These are phyloP conservation scores for Zaprionus ghesquierei DNA, from an alignment of 1,140 invertebrate species.

Conservation along the genomic window DNA sequence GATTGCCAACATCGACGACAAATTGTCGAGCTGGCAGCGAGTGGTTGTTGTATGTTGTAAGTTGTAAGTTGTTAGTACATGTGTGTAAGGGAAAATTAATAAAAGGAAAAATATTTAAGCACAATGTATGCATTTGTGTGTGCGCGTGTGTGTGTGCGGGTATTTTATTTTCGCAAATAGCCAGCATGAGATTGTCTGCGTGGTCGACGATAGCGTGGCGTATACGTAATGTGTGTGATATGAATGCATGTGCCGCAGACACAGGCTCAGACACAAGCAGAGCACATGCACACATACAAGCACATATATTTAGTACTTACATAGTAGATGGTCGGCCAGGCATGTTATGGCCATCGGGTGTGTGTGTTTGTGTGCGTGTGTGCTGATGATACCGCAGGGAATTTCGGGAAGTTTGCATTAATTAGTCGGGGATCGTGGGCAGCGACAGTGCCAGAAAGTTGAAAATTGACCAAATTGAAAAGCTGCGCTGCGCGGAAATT, in stretches of 20 bases:
- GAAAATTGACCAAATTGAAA: slow-evolving; percentile 22
- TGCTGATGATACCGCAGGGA: slow-evolving; percentile 31
- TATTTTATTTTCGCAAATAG: slow-evolving; percentile 33
- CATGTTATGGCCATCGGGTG: slow-evolving; percentile 1
- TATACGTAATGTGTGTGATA: slow-evolving; percentile 56
- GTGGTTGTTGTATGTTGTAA: slow-evolving; percentile 23
- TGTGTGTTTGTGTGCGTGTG: not conserved
- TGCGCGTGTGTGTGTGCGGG: not conserved
- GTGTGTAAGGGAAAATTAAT: slow-evolving; percentile 54
- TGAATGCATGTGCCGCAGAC: not conserved
- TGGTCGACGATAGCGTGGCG: slow-evolving; percentile 46
- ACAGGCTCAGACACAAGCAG: slow-evolving; percentile 22
- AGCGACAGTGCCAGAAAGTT: not conserved
- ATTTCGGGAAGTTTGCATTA: slow-evolving; percentile 56
- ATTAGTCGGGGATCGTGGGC: slow-evolving; percentile 50
- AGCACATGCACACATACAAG: slow-evolving; percentile 8
- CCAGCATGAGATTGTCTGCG: slow-evolving; percentile 41
- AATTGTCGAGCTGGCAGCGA: slow-evolving; percentile 59
- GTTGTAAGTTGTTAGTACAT: slow-evolving; percentile 23
- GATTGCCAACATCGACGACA: slow-evolving; percentile 48
- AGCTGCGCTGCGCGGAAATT: not conserved
- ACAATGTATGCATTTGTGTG: slow-evolving; percentile 4
- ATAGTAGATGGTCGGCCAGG: slow-evolving; percentile 11
- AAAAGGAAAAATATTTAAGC: slow-evolving; percentile 70
- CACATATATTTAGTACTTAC: not conserved